Conservation (phyloP, 2,113 vertebrate species). For the Ibidorhyncha struthersii region DNA sequence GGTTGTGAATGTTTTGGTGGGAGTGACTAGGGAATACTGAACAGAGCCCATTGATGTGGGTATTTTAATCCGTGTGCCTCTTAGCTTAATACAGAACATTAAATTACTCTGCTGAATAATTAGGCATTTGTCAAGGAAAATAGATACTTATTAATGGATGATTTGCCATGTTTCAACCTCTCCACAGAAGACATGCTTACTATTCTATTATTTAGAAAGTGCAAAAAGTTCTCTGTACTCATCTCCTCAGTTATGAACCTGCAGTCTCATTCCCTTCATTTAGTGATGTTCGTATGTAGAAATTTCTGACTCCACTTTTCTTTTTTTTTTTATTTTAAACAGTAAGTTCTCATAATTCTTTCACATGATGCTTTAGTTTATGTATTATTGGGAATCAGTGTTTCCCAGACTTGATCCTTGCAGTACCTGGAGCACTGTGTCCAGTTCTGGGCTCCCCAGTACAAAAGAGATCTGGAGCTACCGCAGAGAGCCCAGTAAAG, state of each 20-base stretch:
- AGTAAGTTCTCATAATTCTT: neutral
- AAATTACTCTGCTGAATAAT: constrained; percentile 35
- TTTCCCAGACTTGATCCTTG: neutral
- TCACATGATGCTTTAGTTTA: neutral
- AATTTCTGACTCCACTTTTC: neutral
- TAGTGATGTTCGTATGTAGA: neutral
- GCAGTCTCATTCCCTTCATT: neutral
- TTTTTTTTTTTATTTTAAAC: neutral
- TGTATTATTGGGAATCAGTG: neutral
- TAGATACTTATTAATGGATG: constrained; percentile 15
- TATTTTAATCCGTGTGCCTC: neutral
- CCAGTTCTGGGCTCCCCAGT: neutral
- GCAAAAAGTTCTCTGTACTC: neutral
- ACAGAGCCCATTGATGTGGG: neutral
- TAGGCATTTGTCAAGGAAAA: constrained; percentile 37
- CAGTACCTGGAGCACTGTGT: neutral
- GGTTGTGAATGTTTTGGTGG: neutral
- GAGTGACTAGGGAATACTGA: neutral
- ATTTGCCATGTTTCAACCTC: constrained; percentile 14
- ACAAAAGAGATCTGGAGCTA: neutral
- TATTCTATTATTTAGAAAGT: neutral
- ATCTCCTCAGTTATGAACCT: neutral
- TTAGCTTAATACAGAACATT: constrained; percentile 34
- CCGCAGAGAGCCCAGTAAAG: neutral
- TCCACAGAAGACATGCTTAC: neutral